Percentiles rank a stretch among this genome's conserved stretches.
phyloP scores from a whole-genome alignment of 2,113 vertebrate species.

The Corythornis vintsioides region DNA sequence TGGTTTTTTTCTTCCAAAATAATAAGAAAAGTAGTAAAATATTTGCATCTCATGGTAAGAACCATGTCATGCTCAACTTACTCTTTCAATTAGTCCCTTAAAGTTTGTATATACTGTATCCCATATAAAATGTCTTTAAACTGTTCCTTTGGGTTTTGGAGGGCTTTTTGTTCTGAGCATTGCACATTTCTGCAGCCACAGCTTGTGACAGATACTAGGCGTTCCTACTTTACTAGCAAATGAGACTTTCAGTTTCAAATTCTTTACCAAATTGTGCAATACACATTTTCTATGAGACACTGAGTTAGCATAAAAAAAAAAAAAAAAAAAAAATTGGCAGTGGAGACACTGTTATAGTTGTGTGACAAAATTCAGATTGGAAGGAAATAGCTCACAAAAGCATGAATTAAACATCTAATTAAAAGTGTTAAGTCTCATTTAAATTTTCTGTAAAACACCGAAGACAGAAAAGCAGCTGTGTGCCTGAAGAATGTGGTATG shows the following conservation, averaged over 20 bases:
- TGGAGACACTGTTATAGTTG: slow-evolving; percentile 41
- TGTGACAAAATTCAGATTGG: slow-evolving; percentile 63
- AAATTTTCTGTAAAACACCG: slow-evolving; percentile 46
- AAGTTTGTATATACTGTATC: neutral
- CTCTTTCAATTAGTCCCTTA: neutral
- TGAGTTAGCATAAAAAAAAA: slow-evolving; percentile 23
- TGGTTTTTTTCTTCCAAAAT: neutral
- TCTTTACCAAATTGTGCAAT: slow-evolving; percentile 43
- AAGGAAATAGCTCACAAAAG: slow-evolving; percentile 63
- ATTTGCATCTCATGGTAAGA: neutral
- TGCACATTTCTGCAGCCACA: neutral
- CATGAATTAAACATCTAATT: slow-evolving; percentile 74
- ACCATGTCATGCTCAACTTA: neutral
- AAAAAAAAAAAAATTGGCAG: neutral
- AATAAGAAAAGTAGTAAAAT: neutral
- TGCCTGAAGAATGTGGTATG: neutral
- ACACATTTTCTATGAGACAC: slow-evolving; percentile 26
- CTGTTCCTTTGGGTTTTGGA: neutral
- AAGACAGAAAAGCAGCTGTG: slow-evolving; percentile 50
- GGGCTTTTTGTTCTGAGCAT: neutral
- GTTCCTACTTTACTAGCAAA: slow-evolving; percentile 29
- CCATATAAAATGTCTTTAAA: neutral
- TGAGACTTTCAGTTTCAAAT: slow-evolving; percentile 58
- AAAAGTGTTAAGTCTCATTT: slow-evolving; percentile 66
- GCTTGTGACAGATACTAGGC: slow-evolving; percentile 29